Conservation (phyloP, 2,113 vertebrate species). For the Cavia porcellus region DNA sequence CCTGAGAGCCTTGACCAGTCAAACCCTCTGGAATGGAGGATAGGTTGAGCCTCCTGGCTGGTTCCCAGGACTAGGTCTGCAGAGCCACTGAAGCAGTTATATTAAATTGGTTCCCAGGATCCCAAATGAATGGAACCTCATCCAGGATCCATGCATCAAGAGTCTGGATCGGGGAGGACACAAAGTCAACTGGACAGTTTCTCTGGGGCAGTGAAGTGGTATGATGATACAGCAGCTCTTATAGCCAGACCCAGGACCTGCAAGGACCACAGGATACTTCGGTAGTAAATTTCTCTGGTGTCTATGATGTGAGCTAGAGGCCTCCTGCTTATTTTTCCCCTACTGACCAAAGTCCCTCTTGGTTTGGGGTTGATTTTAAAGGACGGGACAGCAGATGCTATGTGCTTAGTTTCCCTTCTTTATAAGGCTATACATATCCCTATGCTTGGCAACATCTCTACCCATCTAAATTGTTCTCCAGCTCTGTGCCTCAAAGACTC, state of each 20-base stretch:
- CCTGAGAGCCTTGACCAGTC: not conserved
- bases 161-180: not conserved
- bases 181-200: not conserved
- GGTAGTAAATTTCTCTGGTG: not conserved
- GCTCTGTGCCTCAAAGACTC: not conserved
- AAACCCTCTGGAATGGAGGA: not conserved
- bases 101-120: not conserved
- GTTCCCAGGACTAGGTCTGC: not conserved
- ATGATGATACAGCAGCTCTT: not conserved
- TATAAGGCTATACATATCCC: not conserved
- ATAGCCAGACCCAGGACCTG: not conserved
- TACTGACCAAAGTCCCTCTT: not conserved
- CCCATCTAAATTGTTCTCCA: not conserved
- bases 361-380: not conserved
- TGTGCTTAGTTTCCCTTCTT: not conserved
- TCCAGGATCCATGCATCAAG: not conserved
- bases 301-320: not conserved
- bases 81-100: not conserved
- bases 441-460: not conserved
- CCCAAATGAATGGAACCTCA: not conserved
- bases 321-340: not conserved
- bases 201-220: not conserved
- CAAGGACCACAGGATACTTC: not conserved
- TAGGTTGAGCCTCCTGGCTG: not conserved
- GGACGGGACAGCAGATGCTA: not conserved